Conservation (phyloP, 2,113 vertebrate genomes). For the Oreotrochilus melanogaster region DNA sequence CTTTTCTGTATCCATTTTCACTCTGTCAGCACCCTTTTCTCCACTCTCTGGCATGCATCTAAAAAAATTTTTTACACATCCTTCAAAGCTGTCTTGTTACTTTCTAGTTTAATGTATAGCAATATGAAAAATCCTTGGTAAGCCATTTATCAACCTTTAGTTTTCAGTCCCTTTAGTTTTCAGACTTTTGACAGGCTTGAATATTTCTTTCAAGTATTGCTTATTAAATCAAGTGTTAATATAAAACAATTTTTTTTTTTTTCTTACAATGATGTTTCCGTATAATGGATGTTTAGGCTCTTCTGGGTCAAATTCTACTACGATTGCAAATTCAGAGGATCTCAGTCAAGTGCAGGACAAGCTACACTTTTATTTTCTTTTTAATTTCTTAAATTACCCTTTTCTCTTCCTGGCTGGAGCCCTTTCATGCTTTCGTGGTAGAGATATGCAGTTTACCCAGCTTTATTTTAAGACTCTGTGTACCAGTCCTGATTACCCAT, state of each 20-base stretch:
- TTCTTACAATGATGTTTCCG: constrained; percentile 21
- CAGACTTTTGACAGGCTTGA: constrained; percentile 12
- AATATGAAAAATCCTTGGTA: constrained; percentile 32
- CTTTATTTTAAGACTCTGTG: background rate
- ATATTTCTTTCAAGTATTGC: background rate
- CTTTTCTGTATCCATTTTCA: constrained; percentile 54
- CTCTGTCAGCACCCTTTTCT: constrained; percentile 33
- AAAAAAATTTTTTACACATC: constrained; percentile 35
- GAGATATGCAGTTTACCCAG: background rate
- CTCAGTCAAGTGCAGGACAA: background rate
- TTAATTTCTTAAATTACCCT: background rate
- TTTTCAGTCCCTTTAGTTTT: background rate
- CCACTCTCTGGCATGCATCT: background rate
- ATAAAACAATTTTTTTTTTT: background rate
- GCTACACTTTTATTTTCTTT: background rate
- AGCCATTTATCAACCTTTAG: constrained; percentile 34
- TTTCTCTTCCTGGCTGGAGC: background rate
- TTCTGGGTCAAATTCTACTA: background rate
- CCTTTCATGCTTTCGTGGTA: background rate
- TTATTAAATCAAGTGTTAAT: constrained; percentile 53
- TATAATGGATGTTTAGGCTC: constrained; percentile 31
- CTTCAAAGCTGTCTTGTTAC: constrained; percentile 62
- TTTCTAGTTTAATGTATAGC: constrained; percentile 50
- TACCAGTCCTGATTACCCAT: background rate
- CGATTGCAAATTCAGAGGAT: background rate